Percentiles rank a stretch among this genome's conserved stretches.
Evolutionary conservation across 2,113 vertebrate genomes (phyloP).

Genomic region (Craseonycteris thonglongyai): DNA sequence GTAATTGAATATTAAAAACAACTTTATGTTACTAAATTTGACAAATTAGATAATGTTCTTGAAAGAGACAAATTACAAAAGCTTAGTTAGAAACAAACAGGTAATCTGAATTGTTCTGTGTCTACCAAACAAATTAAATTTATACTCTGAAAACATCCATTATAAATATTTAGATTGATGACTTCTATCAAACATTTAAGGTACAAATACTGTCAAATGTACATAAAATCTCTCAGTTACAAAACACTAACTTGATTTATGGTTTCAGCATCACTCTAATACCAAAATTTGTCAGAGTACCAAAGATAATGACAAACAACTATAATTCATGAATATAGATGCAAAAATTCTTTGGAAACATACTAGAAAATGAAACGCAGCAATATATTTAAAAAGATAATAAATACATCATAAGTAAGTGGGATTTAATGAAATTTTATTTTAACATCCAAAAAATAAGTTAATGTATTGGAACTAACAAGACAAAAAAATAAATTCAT

Average conservation of each 20-base stretch:
- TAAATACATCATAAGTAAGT: background rate
- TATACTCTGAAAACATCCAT: background rate
- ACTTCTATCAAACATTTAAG: background rate
- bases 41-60: background rate
- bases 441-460: background rate
- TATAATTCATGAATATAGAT: background rate
- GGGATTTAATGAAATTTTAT: background rate
- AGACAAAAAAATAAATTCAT: background rate
- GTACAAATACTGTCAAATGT: background rate
- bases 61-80: background rate
- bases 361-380: background rate
- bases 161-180: background rate
- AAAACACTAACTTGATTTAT: background rate
- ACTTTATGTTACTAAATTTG: background rate
- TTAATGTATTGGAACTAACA: background rate
- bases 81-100: background rate
- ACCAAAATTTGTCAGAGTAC: background rate
- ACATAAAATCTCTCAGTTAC: background rate
- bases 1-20: background rate
- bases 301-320: background rate
- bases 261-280: background rate
- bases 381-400: background rate
- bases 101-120: background rate
- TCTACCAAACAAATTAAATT: background rate
- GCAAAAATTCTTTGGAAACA: background rate